Percentiles rank a stretch among this genome's conserved stretches.
Evolutionary conservation across 1,140 invertebrate genomes (phyloP).

Genomic region (Drosophila kepulauana): DNA sequence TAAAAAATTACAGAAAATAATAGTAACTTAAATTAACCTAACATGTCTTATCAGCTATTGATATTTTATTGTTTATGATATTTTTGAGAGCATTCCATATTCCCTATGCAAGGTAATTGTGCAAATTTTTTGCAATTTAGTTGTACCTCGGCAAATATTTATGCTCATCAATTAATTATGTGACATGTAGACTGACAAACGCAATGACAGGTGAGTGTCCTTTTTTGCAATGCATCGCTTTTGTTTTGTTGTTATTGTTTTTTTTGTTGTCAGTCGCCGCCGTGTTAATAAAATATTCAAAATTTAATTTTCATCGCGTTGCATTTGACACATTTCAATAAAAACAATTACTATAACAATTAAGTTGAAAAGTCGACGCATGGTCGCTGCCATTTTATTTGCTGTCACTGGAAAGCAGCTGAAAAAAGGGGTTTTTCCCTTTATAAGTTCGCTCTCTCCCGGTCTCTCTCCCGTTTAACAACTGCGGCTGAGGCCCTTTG

Average conservation of each 20-base stretch:
- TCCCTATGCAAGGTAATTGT: background rate
- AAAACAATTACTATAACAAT: slow-evolving; percentile 62
- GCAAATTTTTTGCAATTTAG: slow-evolving; percentile 7
- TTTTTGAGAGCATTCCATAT: slow-evolving; percentile 8
- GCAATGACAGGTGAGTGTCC: slow-evolving; percentile 40
- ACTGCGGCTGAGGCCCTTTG: slow-evolving; percentile 13
- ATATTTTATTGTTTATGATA: no score
- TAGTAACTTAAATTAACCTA: no score
- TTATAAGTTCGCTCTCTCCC: background rate
- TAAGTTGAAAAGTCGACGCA: slow-evolving; percentile 51
- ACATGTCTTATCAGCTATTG: no score
- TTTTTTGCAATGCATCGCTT: slow-evolving; percentile 20
- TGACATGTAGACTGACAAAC: slow-evolving; percentile 55
- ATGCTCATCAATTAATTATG: slow-evolving; percentile 57
- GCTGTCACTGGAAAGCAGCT: slow-evolving; percentile 30
- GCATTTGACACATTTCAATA: slow-evolving; percentile 68
- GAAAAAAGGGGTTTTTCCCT: slow-evolving; percentile 22
- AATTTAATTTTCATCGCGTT: slow-evolving; percentile 65
- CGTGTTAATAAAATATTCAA: slow-evolving; percentile 54
- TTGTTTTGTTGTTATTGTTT: slow-evolving; percentile 8
- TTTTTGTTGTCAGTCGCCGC: slow-evolving; percentile 7
- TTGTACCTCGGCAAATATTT: slow-evolving; percentile 48
- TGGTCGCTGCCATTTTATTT: slow-evolving; percentile 42
- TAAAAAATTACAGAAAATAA: no score
- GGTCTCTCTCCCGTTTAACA: background rate